Evolutionary conservation across 2,888 invertebrate species (phyloP), one percentile per base, ranked within the genome.

Genomic region (Branchellion lobata): DNA sequence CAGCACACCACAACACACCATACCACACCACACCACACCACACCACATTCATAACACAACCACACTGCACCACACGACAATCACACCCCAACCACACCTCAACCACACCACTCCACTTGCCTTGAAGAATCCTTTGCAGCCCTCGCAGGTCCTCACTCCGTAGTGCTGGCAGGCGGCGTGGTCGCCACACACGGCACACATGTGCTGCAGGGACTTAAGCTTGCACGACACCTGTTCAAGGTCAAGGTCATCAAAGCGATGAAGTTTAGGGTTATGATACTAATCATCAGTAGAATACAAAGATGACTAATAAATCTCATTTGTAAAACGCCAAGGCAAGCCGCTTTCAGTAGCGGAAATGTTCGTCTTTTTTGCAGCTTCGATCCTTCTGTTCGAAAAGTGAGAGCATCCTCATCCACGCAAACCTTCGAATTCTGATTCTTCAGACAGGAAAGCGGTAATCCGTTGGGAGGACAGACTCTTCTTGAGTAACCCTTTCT

Each of bases 141-240:
- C 98, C 89, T 99, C 98, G 87, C 97, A 99, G 2, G 99, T 99
- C 65, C 97, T 90, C 0, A 99, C 99, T 0, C 98, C 98, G 87
- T 98, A 98, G 87, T 98, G 97, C 86, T 97, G 96, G 85, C 98
- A 98, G 36, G 97, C 95, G 0, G 98, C 98, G 21, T 94, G 95
- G 88, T 99, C 99, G 0, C 97, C 98, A 86, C 99, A 99, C 1
- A 99, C 98, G 21, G 97, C 98, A 87, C 98, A 99, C 77, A 95
- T 33, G 40, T 77, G 77, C 53, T 77, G 77, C 65, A 77, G 53
- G 29, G 75, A 75, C 31, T 51, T 5, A 21, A 75, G 18, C 29
- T 75, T 75, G 71, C 34, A 11, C 11, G 34, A 14, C 14, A 24
- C 27, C 53, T 75, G 53, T n/a, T n/a, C n/a, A 11, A 27, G n/a